A percentile compares a stretch with the other conserved stretches of the same genome.
Evolutionary conservation across 2,113 vertebrate species (phyloP).

Genomic region (Eulemur rufifrons): DNA sequence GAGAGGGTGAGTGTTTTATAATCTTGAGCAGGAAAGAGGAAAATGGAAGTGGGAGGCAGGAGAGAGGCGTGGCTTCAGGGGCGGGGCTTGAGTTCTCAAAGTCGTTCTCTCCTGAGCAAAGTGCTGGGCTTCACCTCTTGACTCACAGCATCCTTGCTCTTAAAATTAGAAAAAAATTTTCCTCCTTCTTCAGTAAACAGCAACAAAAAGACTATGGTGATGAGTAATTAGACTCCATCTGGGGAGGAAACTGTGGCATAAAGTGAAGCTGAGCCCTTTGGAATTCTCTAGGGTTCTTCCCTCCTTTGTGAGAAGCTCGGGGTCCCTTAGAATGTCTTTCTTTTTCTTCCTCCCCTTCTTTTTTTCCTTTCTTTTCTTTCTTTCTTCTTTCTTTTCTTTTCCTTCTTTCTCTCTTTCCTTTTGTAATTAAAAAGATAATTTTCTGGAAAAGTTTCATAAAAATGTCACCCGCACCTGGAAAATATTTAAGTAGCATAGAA

Average conservation of each 20-base stretch:
- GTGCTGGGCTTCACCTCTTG: neutral
- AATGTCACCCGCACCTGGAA: neutral
- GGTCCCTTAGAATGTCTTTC: neutral
- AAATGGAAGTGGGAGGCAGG: too few species aligned
- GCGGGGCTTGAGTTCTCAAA: neutral
- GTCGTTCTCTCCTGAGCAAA: neutral
- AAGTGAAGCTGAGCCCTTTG: neutral
- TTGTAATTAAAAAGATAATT: neutral
- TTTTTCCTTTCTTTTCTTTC: neutral
- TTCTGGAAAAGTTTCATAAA: slow-evolving; percentile 1
- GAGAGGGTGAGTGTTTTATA: neutral
- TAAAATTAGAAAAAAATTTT: neutral
- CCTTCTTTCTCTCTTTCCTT: neutral
- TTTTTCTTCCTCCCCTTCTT: neutral
- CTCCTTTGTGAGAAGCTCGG: neutral
- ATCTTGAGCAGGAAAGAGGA: neutral
- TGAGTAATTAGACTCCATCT: neutral
- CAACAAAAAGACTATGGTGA: neutral
- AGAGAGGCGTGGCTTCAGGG: neutral
- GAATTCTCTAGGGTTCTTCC: too few species aligned
- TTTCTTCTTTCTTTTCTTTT: neutral
- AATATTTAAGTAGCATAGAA: neutral
- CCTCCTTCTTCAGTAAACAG: neutral
- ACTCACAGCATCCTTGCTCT: neutral
- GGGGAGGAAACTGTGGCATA: neutral